Conservation (phyloP, 2,113 vertebrate genomes). For the Scalopus aquaticus region DNA sequence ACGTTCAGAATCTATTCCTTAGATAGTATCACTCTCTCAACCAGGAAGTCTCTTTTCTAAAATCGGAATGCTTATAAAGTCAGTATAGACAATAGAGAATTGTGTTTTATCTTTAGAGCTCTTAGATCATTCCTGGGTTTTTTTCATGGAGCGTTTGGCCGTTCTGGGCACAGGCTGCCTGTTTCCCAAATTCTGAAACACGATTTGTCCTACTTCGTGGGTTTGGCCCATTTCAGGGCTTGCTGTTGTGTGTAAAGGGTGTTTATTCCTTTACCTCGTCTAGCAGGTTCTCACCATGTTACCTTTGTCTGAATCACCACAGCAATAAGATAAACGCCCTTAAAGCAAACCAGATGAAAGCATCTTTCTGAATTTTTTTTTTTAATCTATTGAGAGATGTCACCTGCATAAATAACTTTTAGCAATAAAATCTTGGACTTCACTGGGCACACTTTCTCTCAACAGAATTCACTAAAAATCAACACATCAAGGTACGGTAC, state of each 20-base stretch:
- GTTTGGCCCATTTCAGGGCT: not conserved
- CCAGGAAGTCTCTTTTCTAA: not conserved
- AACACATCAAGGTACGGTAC: not conserved
- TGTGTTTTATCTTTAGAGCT: conserved; percentile 65
- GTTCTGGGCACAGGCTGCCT: conserved; percentile 72
- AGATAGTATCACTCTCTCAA: not conserved
- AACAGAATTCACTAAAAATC: conserved; percentile 46
- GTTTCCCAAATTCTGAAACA: conserved; percentile 74
- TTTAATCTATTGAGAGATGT: conserved; percentile 65
- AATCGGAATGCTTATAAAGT: conserved; percentile 61
- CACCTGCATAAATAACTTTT: conserved; percentile 21
- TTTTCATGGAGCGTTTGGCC: conserved; percentile 44
- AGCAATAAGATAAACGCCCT: conserved; percentile 59
- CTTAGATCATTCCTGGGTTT: conserved; percentile 37
- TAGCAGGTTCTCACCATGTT: conserved; percentile 56
- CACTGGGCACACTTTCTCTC: conserved; percentile 29
- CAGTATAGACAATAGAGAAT: conserved; percentile 38
- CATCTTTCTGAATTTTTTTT: conserved; percentile 50
- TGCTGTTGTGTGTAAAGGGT: conserved; percentile 46
- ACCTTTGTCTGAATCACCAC: conserved; percentile 55
- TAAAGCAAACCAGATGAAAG: conserved; percentile 56
- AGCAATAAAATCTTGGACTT: conserved; percentile 28
- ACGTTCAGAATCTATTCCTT: not conserved
- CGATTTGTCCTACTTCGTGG: conserved; percentile 59
- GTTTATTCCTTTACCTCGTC: conserved; percentile 73